Evolutionary conservation across 2,888 invertebrate genomes (phyloP), one percentile per base, ranked within the genome.

Genomic region (Syrista parreyssii): DNA sequence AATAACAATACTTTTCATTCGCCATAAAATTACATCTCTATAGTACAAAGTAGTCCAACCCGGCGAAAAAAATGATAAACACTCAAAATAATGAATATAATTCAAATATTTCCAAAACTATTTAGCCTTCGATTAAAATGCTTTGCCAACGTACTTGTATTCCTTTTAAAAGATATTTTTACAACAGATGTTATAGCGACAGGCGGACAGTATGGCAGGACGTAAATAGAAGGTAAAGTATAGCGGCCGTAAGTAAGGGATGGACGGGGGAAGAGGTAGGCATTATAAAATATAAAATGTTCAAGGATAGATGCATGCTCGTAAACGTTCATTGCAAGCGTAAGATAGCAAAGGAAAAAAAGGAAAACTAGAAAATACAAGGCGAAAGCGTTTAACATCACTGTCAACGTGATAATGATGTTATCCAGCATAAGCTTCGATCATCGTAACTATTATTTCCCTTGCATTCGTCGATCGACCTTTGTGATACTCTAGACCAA

Each of bases 231-330:
- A 15, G 4, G 15, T 40, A 40, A 40, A 15, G 40, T 40, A 40
- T 15, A 40, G 40, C 4, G 40, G 4, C 15, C 4, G 15, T 15
- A 15, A 40, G 40, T 40, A 23, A 23, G 34, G 12, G 40, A 55
- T 72, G 35, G 15, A 68, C 31, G 68, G 23, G 36, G 31, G 30
- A 3, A 75, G 15, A 23, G 11, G 40, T 35, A 32, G 12, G 4
- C n/a, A 86, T 82, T 83, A 82, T 82, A 84, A 85, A 86, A 86
- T 85, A 85, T 84, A 85, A 86, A 82, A 84, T 82, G 82, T 81
- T 80, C 81, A 78, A 80, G 40, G 4, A 40, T 15, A 40, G 4
- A 55, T 55, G 40, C 40, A 55, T 55, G 68, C 71, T 76, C 82
- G 79, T 82, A 84, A 85, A 84, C 79, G 79, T 82, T 82, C 82